Evolutionary conservation across 2,888 invertebrate genomes (phyloP), one percentile per base, ranked within the genome.

Genomic region (Zaprionus lineosus): DNA sequence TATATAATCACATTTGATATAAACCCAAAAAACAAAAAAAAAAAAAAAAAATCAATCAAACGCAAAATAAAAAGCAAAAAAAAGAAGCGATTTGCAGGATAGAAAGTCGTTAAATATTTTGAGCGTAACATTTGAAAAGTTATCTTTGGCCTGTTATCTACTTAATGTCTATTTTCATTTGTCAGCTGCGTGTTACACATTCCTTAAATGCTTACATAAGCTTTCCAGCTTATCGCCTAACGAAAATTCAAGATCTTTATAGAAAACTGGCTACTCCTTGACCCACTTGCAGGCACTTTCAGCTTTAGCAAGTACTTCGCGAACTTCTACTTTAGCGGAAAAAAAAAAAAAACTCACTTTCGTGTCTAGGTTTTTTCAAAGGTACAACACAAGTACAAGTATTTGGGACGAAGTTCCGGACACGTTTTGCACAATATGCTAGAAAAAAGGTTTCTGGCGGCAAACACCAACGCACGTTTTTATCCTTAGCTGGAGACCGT

Each of bases 121-220:
- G 66, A 33, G 63, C 66, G 62, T 71, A 34, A 47, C 71, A 74
- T 74, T 61, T 60, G 50, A 14, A 6, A 21, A n/a, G n/a, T n/a
- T n/a, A n/a, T n/a, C n/a, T n/a, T n/a, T n/a, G n/a, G n/a, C n/a
- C n/a, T n/a, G n/a, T n/a, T n/a, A n/a, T n/a, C n/a, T n/a, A n/a
- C n/a, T n/a, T n/a, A n/a, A n/a, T n/a, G n/a, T n/a, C 8, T 1
- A 15, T 15, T n/a, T 46, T 5, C 14, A 39, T 47, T 50, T 55
- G 16, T 36, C 14, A 16, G 19, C 31, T 15, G 37, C 37, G 11
- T 40, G 16, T 18, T 14, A 26, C 63, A 47, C 46, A 60, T 68
- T 67, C 47, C 56, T 24, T 31, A 12, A 11, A 9, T 9, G 56
- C 77, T 76, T 78, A 78, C 79, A 78, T 78, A 78, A 78, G 72